Conservation (phyloP, 1,140 invertebrate genomes). For the Trinorchestia longiramus region DNA sequence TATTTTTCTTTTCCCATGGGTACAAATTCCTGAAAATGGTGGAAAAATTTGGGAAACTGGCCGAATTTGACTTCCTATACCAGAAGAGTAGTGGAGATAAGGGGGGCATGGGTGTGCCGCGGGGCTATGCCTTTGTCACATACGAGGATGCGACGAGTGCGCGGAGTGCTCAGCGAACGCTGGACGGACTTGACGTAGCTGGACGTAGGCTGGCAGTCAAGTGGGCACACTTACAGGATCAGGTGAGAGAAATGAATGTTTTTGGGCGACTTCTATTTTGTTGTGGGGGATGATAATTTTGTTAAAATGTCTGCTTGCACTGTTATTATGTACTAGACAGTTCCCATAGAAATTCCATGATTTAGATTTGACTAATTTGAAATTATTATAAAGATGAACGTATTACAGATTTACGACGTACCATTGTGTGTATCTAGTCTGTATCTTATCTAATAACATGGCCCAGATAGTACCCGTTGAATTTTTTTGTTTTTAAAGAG, state of each 20-base stretch:
- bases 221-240: constrained; percentile 67
- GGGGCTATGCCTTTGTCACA: constrained; percentile 94
- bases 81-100: constrained; percentile 71
- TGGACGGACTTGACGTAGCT: constrained; percentile 71
- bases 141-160: constrained; percentile 76
- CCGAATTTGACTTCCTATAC: constrained; percentile 94
- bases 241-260: constrained; percentile 67
- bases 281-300: background rate
- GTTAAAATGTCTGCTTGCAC: too few species aligned
- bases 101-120: constrained; percentile 74
- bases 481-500: too few species aligned
- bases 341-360: too few species aligned
- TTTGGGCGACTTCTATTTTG: background rate
- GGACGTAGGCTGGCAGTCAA: constrained; percentile 70
- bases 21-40: constrained; percentile 94
- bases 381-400: too few species aligned
- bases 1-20: constrained; percentile 69
- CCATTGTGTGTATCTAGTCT: too few species aligned
- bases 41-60: constrained; percentile 90
- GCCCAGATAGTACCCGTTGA: too few species aligned
- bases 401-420: too few species aligned
- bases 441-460: too few species aligned
- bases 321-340: too few species aligned
- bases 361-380: too few species aligned
- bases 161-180: constrained; percentile 60